Base-by-base conservation (phyloP, 2,888 invertebrate species). In the Apamea anceps region DNA sequence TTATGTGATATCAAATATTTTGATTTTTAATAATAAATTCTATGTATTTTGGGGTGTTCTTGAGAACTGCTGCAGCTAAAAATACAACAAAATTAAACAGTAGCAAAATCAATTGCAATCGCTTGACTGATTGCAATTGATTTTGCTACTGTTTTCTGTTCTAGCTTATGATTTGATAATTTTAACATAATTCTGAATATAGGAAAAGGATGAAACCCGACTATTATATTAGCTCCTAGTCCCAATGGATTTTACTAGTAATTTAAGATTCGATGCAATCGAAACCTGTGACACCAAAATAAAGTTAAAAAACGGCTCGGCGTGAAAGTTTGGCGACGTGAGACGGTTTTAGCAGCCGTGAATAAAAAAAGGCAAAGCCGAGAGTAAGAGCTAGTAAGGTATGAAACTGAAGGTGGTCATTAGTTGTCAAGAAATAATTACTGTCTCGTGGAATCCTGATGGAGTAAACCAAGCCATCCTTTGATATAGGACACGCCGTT, bases 381-480 rank as follows among this genome's bases (percentile, higher is more conserved):
- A 42, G 15, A 62, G 45, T 37, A 54, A 57, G 57, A 74, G 25
- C 60, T 28, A 71, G 60, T 54, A 51, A 63, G n/a, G 8, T n/a
- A 32, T 78, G n/a, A 42, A 72, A 54, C 54, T 79, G n/a, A 42
- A 81, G 62, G 42, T 82, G 70, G 60, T 66, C 70, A 82, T 82
- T 82, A 77, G 45, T 71, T 74, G 60, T 62, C 70, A 71, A 82
- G 45, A 83, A 83, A 74, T 83, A 83, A 82, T 82, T 83, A 79
- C 60, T n/a, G 71, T 74, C 66, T 83, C 70, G 28, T 48, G 45
- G 65, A 78, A 82, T 66, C 78, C 42, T 32, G n/a, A 18, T 65
- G 70, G 65, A 82, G 60, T 79, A 45, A 74, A 51, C 42, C 42
- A 76, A 82, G 66, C n/a, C 60, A 78, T 48, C 65, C 71, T 83